phyloP scores from a whole-genome alignment of 2,888 invertebrate genomes.

The Habroteleia sp. region DNA sequence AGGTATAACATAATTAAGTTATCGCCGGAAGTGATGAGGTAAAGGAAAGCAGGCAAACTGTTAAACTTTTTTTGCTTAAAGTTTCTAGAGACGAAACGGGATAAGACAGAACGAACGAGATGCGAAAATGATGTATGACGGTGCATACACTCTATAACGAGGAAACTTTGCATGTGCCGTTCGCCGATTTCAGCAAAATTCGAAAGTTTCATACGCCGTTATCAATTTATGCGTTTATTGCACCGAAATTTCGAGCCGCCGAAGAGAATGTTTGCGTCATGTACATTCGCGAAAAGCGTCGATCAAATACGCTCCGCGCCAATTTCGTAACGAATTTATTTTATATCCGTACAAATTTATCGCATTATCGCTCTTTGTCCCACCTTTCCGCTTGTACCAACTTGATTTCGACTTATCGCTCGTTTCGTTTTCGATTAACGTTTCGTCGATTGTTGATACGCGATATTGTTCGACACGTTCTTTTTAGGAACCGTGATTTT shows the following conservation, averaged over 20 bases:
- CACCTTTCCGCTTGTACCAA: constrained; percentile 12
- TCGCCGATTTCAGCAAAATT: constrained; percentile 63
- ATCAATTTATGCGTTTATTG: constrained; percentile 64
- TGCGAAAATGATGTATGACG: constrained; percentile 63
- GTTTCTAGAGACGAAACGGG: constrained; percentile 44
- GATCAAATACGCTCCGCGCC: constrained; percentile 54
- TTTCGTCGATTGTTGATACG: constrained; percentile 2
- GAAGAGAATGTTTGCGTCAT: constrained; percentile 58
- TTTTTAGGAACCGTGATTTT: constrained; percentile 1
- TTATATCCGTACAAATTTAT: constrained; percentile 45
- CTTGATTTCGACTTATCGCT: constrained; percentile 4
- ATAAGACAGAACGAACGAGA: constrained; percentile 58
- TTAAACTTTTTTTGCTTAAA: constrained; percentile 56
- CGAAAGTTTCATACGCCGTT: constrained; percentile 61
- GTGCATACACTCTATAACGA: constrained; percentile 61
- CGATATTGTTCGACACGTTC: neutral
- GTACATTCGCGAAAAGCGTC: constrained; percentile 55
- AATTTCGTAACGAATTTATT: constrained; percentile 51
- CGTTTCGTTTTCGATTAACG: neutral
- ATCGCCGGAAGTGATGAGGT: constrained; percentile 56
- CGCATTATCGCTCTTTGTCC: constrained; percentile 33
- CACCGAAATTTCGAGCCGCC: constrained; percentile 55
- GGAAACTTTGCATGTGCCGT: constrained; percentile 63
- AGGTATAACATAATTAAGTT: constrained; percentile 55
- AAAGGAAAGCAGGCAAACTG: constrained; percentile 62